Base-by-base conservation (phyloP, 2,797 vertebrate species). In the Bradypus variegatus region DNA sequence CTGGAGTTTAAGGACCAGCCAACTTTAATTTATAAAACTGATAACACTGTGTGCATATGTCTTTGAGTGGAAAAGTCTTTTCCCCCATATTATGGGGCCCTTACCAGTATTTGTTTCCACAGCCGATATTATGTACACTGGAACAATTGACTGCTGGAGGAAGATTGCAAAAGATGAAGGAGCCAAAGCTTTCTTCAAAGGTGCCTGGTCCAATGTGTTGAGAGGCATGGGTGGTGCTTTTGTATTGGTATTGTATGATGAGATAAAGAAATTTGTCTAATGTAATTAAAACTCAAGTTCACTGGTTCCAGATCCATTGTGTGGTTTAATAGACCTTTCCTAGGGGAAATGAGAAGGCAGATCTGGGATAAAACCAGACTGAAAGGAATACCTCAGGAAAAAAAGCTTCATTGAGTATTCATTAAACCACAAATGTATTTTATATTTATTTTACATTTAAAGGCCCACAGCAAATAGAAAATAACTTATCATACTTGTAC, bases 101-200 rank as follows among this genome's bases (percentile, higher is more conserved):
- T 96, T 14, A 93, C 73, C 31, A 33, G 21, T 29, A 2, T 96
- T 93, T 97, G 38, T 97, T 96, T 96, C 94, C 95, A 97, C 98
- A 99, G 99, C 99, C 96, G 99, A 99, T 94, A 99, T 99, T 96
- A 99, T 99, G 99, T 99, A 99, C 97, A 98, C 97, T 95, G 99
- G 99, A 97, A 99, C 99, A 97, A 96, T 99, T 25, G 98, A 99
- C 96, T 99, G 99, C 98, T 99, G 99, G 99, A 99, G 41, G 98
- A 99, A 99, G 98, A 99, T 99, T 95, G 72, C 97, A 0, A 99
- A 99, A 97, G 98, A 99, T 38, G 99, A 99, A 97, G 99, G 99
- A 95, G 2, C 85, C 95, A 98, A 97, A 58, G 99, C 99, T 18
- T 99, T 99, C 98, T 99, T 99, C 97, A 99, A 99, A 97, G 99